These are phyloP conservation scores for Conistra vaccinii DNA, from an alignment of 2,888 invertebrate genomes.

Conservation along the genomic window DNA sequence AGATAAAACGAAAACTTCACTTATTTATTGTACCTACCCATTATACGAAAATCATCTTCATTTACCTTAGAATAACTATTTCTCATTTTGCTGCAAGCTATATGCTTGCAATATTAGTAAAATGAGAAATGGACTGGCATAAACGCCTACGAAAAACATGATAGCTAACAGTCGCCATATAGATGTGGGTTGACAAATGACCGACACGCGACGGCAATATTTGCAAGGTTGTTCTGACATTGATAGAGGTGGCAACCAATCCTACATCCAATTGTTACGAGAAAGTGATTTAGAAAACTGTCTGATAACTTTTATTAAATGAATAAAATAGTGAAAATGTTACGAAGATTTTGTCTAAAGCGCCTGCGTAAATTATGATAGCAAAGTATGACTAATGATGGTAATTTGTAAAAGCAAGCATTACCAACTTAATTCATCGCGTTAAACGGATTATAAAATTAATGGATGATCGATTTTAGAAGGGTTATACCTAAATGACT, in stretches of 20 bases:
- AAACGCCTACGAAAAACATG: slow-evolving; percentile 23
- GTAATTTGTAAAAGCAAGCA: not conserved
- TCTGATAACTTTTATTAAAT: not conserved
- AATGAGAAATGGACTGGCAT: not conserved
- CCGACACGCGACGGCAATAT: not conserved
- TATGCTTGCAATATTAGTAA: not conserved
- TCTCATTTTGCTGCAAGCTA: too few relatives aligned
- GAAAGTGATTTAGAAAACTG: slow-evolving; percentile 1
- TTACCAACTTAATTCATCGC: not conserved
- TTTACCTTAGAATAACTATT: not conserved
- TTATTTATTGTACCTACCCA: not conserved
- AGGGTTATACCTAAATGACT: not conserved
- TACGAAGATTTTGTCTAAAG: not conserved
- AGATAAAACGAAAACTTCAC: not conserved
- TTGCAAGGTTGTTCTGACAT: slow-evolving; percentile 12
- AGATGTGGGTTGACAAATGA: slow-evolving; percentile 10
- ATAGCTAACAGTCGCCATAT: not conserved
- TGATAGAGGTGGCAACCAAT: not conserved
- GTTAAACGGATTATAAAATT: not conserved
- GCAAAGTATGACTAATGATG: slow-evolving; percentile 14
- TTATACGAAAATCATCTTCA: not conserved
- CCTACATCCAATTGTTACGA: not conserved
- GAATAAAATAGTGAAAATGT: not conserved
- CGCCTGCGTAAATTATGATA: slow-evolving; percentile 12
- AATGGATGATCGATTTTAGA: not conserved